A percentile compares a stretch with the other conserved stretches of the same genome.
Conservation (phyloP, 2,888 invertebrate genomes). For the Euphydryas editha region DNA sequence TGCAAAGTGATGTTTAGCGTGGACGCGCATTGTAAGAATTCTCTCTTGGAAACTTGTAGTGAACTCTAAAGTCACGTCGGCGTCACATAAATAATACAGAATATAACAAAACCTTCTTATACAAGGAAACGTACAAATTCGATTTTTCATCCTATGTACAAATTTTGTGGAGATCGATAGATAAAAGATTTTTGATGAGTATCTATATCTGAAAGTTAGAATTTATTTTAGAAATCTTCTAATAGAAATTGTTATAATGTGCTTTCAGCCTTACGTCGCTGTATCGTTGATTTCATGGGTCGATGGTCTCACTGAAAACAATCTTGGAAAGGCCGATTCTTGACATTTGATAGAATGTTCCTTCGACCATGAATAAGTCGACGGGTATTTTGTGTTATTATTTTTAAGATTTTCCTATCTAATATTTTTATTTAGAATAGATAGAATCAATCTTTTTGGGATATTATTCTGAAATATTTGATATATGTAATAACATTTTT, state of each 20-base stretch:
- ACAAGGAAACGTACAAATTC: too few species aligned
- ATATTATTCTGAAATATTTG: neutral
- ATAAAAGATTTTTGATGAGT: too few species aligned
- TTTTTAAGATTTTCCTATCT: conserved; percentile 42
- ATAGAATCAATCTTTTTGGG: conserved; percentile 17
- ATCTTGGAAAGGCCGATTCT: conserved; percentile 64
- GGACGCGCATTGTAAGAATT: too few species aligned
- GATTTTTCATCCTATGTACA: too few species aligned
- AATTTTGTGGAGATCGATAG: too few species aligned
- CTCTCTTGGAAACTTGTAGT: too few species aligned
- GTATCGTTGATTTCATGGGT: conserved; percentile 70
- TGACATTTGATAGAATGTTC: conserved; percentile 78
- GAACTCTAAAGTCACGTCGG: too few species aligned
- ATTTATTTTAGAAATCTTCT: too few species aligned
- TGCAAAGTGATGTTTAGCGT: conserved; percentile 55
- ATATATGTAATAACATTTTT: neutral
- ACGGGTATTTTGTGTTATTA: conserved; percentile 50
- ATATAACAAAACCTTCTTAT: too few species aligned
- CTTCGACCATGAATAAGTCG: conserved; percentile 65
- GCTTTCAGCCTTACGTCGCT: conserved; percentile 47
- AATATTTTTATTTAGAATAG: conserved; percentile 30
- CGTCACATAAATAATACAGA: too few species aligned
- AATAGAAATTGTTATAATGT: too few species aligned
- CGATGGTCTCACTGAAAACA: conserved; percentile 62
- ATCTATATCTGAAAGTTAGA: too few species aligned